Conservation (phyloP, 2,797 vertebrate species). For the Sebastes vulpes region DNA sequence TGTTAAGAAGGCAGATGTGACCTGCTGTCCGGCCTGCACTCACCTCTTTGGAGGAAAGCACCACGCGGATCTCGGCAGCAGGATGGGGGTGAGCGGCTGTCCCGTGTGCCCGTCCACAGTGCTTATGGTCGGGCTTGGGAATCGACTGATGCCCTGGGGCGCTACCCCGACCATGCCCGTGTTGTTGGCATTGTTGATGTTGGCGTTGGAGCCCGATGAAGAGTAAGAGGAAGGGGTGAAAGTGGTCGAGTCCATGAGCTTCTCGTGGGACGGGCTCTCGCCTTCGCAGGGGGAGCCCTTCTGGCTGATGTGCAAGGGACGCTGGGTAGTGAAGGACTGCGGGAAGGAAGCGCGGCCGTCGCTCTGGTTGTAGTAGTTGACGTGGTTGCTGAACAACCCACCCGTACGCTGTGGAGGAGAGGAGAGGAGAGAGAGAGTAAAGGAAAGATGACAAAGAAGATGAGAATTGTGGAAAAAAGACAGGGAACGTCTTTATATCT, state of each 20-base stretch:
- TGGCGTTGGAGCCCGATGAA: constrained; percentile 97
- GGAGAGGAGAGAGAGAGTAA: not conserved
- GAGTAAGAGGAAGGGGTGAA: constrained; percentile 98
- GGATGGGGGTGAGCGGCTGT: constrained; percentile 90
- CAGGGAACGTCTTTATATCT: not conserved
- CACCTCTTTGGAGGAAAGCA: constrained; percentile 95
- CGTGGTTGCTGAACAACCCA: constrained; percentile 97
- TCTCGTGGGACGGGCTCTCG: constrained; percentile 96
- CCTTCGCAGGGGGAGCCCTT: constrained; percentile 92
- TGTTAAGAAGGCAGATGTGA: not conserved
- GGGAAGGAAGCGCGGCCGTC: constrained; percentile 93
- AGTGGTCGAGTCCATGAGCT: constrained; percentile 95
- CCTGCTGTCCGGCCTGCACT: not conserved
- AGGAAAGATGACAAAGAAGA: not conserved
- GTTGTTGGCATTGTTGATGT: constrained; percentile 99
- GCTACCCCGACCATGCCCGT: constrained; percentile 87
- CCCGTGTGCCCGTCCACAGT: constrained; percentile 91
- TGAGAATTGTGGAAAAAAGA: not conserved
- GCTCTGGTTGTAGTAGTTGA: constrained; percentile 96
- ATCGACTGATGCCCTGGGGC: constrained; percentile 77
- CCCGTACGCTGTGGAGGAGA: constrained; percentile 89
- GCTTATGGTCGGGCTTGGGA: constrained; percentile 90
- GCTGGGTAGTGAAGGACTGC: constrained; percentile 96
- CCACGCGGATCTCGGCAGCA: constrained; percentile 91
- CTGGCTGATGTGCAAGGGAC: constrained; percentile 97